phyloP scores from a whole-genome alignment of 2,888 invertebrate species.

The Eretmocerus hayati region DNA sequence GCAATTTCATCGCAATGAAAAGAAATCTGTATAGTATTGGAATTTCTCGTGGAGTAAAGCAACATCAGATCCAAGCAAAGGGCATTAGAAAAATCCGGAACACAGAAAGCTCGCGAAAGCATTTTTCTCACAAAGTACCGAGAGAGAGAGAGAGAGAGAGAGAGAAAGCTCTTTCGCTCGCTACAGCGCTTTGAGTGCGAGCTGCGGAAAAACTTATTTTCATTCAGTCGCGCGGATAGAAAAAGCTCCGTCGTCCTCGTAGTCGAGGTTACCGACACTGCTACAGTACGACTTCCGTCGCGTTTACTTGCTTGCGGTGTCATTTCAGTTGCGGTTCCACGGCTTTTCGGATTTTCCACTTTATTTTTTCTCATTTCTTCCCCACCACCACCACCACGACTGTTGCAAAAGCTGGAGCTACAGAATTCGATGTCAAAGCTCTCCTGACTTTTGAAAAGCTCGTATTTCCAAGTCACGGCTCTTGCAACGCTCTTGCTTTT shows the following conservation, averaged over 20 bases:
- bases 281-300: too few relatives aligned
- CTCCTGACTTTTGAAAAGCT: neutral
- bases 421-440: neutral
- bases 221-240: slow-evolving; percentile 4
- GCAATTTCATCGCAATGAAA: too few relatives aligned
- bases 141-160: neutral
- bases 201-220: slow-evolving; percentile 12
- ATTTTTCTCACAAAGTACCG: too few relatives aligned
- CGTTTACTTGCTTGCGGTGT: slow-evolving; percentile 6
- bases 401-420: slow-evolving; percentile 2
- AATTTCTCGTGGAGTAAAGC: too few relatives aligned
- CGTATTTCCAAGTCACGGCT: neutral
- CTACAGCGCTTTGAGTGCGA: neutral
- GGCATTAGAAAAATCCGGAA: too few relatives aligned
- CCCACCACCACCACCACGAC: slow-evolving; percentile 1
- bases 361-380: neutral
- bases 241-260: slow-evolving; percentile 4
- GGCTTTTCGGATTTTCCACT: slow-evolving; percentile 4
- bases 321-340: slow-evolving; percentile 10
- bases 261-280: too few relatives aligned
- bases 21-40: too few relatives aligned
- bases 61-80: too few relatives aligned
- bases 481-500: neutral
- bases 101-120: too few relatives aligned
- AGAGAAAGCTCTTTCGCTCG: neutral